These are phyloP conservation scores for Uloborus diversus DNA, from an alignment of 1,140 invertebrate species.

Conservation along the genomic window DNA sequence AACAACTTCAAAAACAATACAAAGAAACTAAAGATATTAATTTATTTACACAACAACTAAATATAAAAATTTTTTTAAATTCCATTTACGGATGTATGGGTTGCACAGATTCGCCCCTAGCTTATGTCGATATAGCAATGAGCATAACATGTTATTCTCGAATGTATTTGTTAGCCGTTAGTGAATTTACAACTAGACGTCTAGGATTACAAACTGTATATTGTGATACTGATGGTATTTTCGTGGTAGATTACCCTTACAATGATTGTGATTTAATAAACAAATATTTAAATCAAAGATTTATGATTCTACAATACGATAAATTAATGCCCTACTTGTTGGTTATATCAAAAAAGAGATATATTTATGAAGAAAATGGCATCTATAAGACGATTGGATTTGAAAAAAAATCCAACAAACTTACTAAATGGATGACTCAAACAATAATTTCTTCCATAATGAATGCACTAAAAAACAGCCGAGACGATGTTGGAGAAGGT, in stretches of 20 bases:
- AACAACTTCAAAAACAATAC: not conserved
- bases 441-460: not conserved
- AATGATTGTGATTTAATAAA: not conserved
- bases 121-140: conserved; percentile 23
- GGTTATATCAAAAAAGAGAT: conserved; percentile 18
- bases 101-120: not conserved
- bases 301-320: not conserved
- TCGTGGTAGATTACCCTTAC: not conserved
- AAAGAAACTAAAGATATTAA: conserved; percentile 4
- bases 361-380: not conserved
- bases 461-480: not conserved
- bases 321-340: not conserved
- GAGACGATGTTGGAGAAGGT: not conserved
- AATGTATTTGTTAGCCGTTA: conserved; percentile 23
- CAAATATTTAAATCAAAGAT: conserved; percentile 23
- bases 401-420: conserved; percentile 13
- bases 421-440: conserved; percentile 5
- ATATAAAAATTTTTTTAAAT: conserved; percentile 32
- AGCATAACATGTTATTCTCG: conserved; percentile 11
- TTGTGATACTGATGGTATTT: conserved; percentile 27
- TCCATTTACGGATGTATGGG: conserved; percentile 23
- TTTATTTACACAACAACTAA: conserved; percentile 8
- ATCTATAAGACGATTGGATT: not conserved
- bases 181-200: not conserved
- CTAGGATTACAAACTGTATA: not conserved